Base-by-base conservation (phyloP, 2,888 invertebrate species). In the Ceraclea dissimilis region DNA sequence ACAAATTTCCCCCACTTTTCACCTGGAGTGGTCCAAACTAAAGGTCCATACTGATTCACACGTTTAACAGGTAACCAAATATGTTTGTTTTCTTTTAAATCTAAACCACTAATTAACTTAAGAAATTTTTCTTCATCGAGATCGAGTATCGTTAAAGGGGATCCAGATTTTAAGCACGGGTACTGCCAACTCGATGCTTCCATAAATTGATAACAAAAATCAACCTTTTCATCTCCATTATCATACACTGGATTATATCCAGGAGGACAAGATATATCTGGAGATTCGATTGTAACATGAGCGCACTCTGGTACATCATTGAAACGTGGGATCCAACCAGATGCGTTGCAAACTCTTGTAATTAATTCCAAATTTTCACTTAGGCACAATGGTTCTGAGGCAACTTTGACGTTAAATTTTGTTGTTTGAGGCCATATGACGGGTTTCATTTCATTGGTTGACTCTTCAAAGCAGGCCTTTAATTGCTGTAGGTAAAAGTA, bases 11-110 rank as follows among this genome's bases (percentile, higher is more conserved):
- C 68, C 69, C 69, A 71, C 17, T 61, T 60, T 51, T 65, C 59
- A 2, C 81, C 81, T 1, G 80, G 79, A 54, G 78, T 71, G 18
- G 68, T 66, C 74, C 79, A 77, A 6, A 71, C 68, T 16, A 77
- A 63, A 18, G 78, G 77, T 57, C 71, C 70, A 60, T 73, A 77
- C 33, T 67, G 60, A 50, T 70, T 71, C n/a, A 65, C 63, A 39
- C 79, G 70, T 47, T 69, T 69, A 2, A 74, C 72, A 16, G 81
- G 80, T 53, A 81, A 63, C 81, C 82, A 82, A 55, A 79, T 69
- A 21, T 63, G 57, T 1, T 20, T 57, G 6, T 59, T 53, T 31
- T 67, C 65, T 2, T 59, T 59, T n/a, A 61, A 59, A 2, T 16
- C 26, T 11, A 54, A 39, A 10, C 69, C 68, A 39, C 65, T 56